Evolutionary conservation across 2,888 invertebrate species (phyloP).

Genomic region (Autographa pulchrina): DNA sequence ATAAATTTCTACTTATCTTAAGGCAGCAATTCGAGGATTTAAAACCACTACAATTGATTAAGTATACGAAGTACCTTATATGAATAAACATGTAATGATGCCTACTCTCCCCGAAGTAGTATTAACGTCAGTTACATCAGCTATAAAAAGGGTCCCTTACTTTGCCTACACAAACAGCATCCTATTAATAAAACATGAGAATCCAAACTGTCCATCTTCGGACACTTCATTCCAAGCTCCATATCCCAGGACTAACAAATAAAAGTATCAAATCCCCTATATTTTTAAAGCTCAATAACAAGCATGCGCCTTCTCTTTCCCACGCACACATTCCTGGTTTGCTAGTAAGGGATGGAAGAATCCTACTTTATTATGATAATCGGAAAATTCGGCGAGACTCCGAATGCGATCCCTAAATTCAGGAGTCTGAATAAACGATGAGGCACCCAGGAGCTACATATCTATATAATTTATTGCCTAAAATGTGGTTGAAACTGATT

Average conservation of each 20-base stretch:
- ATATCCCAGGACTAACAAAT: constrained; percentile 46
- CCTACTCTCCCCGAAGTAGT: not conserved
- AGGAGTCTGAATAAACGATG: constrained; percentile 80
- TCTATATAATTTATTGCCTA: constrained; percentile 69
- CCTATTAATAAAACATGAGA: constrained; percentile 40
- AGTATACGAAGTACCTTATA: not conserved
- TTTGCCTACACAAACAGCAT: constrained; percentile 14
- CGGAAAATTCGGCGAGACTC: constrained; percentile 80
- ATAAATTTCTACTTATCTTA: too few species aligned
- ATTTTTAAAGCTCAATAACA: constrained; percentile 56
- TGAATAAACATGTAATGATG: not conserved
- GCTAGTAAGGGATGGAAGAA: constrained; percentile 60
- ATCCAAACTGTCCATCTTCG: constrained; percentile 32
- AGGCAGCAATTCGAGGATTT: too few species aligned
- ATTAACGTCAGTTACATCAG: not conserved
- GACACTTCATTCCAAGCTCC: constrained; percentile 31
- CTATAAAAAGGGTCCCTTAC: not conserved
- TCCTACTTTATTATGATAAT: constrained; percentile 85
- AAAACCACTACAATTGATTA: too few species aligned
- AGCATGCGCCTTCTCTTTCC: constrained; percentile 21
- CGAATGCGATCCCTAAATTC: constrained; percentile 69
- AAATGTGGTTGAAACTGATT: constrained; percentile 61
- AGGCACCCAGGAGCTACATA: constrained; percentile 71
- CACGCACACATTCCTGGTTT: not conserved
- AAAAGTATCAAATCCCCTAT: constrained; percentile 53